Conservation (phyloP, 2,888 invertebrate genomes). For the Girardia tigrina region DNA sequence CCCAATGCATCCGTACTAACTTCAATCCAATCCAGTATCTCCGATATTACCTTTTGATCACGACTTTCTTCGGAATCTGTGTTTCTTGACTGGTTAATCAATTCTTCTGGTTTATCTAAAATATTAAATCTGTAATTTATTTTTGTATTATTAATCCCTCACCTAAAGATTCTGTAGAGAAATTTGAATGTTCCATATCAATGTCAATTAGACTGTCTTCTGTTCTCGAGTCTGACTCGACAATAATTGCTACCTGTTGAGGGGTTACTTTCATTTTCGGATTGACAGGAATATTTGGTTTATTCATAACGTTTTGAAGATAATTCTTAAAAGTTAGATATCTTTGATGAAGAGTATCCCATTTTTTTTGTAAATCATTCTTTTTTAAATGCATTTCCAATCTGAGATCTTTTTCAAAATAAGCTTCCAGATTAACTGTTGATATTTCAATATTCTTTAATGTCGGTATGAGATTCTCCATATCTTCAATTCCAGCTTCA, state of each 20-base stretch:
- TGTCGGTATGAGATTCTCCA: constrained; percentile 29
- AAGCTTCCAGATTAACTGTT: constrained; percentile 14
- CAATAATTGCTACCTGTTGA: constrained; percentile 3
- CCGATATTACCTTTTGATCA: neutral
- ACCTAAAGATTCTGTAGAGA: constrained; percentile 5
- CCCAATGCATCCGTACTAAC: neutral
- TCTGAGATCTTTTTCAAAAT: constrained; percentile 27
- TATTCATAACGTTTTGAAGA: neutral
- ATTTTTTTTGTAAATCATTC: neutral
- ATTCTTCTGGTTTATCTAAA: neutral
- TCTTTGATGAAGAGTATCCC: constrained; percentile 18
- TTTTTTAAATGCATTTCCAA: neutral
- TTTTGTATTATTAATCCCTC: neutral
- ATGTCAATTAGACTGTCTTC: constrained; percentile 9
- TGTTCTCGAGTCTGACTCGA: constrained; percentile 15
- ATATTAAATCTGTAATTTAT: neutral
- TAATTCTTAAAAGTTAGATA: neutral
- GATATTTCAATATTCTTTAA: constrained; percentile 26
- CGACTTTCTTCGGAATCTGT: neutral
- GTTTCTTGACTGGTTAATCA: neutral
- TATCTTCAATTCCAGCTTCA: constrained; percentile 28
- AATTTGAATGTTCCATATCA: constrained; percentile 19
- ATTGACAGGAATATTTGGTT: neutral
- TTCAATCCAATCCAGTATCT: neutral
- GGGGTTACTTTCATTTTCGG: neutral